phyloP scores from a whole-genome alignment of 1,140 invertebrate genomes.

The Stegodyphus dumicola region DNA sequence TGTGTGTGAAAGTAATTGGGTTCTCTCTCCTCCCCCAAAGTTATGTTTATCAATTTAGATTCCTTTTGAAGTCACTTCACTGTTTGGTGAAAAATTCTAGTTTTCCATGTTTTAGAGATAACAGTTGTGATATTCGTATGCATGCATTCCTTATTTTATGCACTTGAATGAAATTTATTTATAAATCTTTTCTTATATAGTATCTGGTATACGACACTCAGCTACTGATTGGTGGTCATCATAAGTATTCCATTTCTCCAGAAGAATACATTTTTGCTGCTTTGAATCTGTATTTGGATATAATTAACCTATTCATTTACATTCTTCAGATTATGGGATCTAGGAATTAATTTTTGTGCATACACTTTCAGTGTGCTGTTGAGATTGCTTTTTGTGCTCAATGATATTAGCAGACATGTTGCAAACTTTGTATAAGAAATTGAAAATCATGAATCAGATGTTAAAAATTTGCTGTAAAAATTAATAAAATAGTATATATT shows the following conservation, averaged over 20 bases:
- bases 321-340: constrained; percentile 77
- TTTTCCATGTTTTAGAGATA: too few relatives aligned
- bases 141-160: too few relatives aligned
- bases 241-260: constrained; percentile 70
- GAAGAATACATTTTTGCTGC: constrained; percentile 84
- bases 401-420: too few relatives aligned
- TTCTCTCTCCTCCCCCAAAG: too few relatives aligned
- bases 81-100: too few relatives aligned
- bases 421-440: too few relatives aligned
- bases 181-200: constrained; percentile 62
- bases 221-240: constrained; percentile 84
- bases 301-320: constrained; percentile 86
- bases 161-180: neutral
- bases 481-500: neutral
- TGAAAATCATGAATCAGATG: too few relatives aligned
- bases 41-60: too few relatives aligned
- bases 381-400: too few relatives aligned
- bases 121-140: too few relatives aligned
- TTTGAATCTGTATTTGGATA: constrained; percentile 87
- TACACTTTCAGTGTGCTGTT: neutral
- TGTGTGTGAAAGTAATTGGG: too few relatives aligned
- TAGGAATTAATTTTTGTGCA: constrained; percentile 64
- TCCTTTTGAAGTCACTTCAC: too few relatives aligned
- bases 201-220: constrained; percentile 95
- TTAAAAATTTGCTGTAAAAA: neutral